A percentile compares a stretch with the other conserved stretches of the same genome.
Conservation (phyloP, 2,113 vertebrate genomes). For the Choloepus hoffmanni region DNA sequence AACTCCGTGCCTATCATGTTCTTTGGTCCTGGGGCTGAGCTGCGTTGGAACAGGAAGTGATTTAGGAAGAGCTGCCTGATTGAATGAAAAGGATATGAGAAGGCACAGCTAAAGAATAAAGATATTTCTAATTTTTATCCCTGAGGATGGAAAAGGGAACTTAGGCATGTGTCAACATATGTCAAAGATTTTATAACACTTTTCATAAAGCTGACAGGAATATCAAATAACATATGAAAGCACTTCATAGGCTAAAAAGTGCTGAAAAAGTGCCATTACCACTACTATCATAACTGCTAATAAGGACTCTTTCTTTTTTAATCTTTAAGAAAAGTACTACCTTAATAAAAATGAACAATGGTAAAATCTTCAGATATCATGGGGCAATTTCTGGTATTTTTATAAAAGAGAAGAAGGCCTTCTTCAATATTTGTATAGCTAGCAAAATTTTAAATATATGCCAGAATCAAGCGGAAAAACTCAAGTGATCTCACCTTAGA, state of each 20-base stretch:
- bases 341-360: slow-evolving; percentile 32
- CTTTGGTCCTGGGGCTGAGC: no score
- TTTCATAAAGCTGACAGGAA: slow-evolving; percentile 1
- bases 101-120: background rate
- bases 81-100: background rate
- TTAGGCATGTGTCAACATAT: background rate
- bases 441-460: slow-evolving; percentile 21
- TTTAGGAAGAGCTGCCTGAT: background rate
- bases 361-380: slow-evolving; percentile 23
- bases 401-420: background rate
- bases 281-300: background rate
- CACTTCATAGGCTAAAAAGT: background rate
- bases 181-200: background rate
- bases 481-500: slow-evolving; percentile 27
- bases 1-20: no score
- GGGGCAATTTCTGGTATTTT: slow-evolving; percentile 19
- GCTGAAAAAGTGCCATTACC: background rate
- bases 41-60: background rate
- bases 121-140: background rate
- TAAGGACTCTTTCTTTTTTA: background rate
- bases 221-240: slow-evolving; percentile 27
- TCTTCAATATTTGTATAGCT: background rate
- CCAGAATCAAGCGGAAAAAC: background rate
- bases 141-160: background rate
- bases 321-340: slow-evolving; percentile 48